Conservation (phyloP, 2,888 invertebrate species). For the Callyntrura sp. region DNA sequence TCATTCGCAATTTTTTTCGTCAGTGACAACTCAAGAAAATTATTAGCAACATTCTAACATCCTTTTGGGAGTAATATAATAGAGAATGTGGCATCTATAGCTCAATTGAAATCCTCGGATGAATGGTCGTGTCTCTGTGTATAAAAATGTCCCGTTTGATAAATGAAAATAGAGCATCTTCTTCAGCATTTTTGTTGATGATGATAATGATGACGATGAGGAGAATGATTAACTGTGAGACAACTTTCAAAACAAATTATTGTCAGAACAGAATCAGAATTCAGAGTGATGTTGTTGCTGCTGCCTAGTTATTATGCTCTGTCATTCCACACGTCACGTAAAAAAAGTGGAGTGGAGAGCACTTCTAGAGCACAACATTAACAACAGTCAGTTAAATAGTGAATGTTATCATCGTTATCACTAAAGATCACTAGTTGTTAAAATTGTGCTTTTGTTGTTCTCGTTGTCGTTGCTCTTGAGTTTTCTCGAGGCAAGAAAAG, state of each 20-base stretch:
- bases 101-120: conserved; percentile 29
- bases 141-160: conserved; percentile 3
- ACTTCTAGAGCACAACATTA: background rate
- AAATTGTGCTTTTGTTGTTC: conserved; percentile 29
- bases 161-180: conserved; percentile 61
- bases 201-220: conserved; percentile 10
- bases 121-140: conserved; percentile 20
- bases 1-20: background rate
- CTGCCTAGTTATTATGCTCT: conserved; percentile 29
- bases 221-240: conserved; percentile 62
- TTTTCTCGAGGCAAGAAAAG: conserved; percentile 11
- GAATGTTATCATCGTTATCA: conserved; percentile 37
- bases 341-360: conserved; percentile 40
- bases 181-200: conserved; percentile 11
- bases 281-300: conserved; percentile 13
- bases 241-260: conserved; percentile 74
- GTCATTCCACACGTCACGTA: conserved; percentile 53
- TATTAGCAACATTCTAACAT: background rate
- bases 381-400: background rate
- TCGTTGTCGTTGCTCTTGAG: conserved; percentile 37
- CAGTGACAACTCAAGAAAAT: conserved; percentile 20
- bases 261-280: conserved; percentile 40
- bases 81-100: background rate
- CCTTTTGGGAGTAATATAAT: conserved; percentile 20
- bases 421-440: conserved; percentile 50